Conservation (phyloP, 2,888 invertebrate genomes). For the Galeopsomyia nigrocyanea region DNA sequence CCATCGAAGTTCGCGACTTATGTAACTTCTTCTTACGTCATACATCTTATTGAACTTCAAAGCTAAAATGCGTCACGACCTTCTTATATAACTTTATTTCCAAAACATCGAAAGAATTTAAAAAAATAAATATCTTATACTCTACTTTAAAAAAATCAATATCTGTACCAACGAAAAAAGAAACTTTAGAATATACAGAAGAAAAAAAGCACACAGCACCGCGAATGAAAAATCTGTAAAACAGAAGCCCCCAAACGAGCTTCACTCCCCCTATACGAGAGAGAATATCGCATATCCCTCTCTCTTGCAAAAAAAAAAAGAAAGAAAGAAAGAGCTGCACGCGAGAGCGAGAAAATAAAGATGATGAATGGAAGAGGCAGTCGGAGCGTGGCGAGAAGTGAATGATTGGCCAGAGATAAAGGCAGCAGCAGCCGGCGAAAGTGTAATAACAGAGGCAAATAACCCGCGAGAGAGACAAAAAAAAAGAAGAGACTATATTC, state of each 20-base stretch:
- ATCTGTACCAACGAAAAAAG: too few species aligned
- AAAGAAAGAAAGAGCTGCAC: neutral
- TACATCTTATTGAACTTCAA: too few species aligned
- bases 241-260: neutral
- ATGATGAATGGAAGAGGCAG: constrained; percentile 18
- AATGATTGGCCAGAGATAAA: constrained; percentile 10
- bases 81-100: too few species aligned
- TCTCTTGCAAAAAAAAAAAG: constrained; percentile 5
- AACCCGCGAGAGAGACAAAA: neutral
- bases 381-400: constrained; percentile 8
- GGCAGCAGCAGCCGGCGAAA: constrained; percentile 6
- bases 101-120: too few species aligned
- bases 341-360: constrained; percentile 21
- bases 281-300: neutral
- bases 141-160: too few species aligned
- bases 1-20: too few species aligned
- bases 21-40: too few species aligned
- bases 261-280: neutral
- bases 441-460: constrained; percentile 34
- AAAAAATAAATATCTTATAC: too few species aligned
- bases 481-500: too few species aligned
- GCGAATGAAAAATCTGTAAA: constrained; percentile 1
- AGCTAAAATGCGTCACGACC: too few species aligned
- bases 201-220: neutral
- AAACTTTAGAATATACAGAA: too few species aligned